Base-by-base conservation (phyloP, 2,888 invertebrate species). In the Seira sanloemensis region DNA sequence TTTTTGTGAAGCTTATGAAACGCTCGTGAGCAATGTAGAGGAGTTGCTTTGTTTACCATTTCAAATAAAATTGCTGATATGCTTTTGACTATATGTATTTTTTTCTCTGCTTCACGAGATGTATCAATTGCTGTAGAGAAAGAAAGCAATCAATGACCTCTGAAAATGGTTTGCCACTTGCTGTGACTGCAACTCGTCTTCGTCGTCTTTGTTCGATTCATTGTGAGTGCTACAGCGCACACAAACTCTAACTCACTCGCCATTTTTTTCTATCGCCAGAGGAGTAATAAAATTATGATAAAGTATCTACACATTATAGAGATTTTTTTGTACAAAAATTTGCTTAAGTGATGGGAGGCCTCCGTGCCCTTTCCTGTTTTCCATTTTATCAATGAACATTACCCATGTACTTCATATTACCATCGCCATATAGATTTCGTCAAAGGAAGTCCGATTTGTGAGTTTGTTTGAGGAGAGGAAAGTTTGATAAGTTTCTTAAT, bases 61-160 rank as follows among this genome's bases (percentile, higher is more conserved):
- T n/a, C n/a, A n/a, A n/a, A n/a, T n/a, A n/a, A n/a, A n/a, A n/a
- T n/a, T n/a, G n/a, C n/a, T n/a, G n/a, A n/a, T n/a, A n/a, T n/a
- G n/a, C n/a, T n/a, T n/a, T n/a, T n/a, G n/a, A n/a, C n/a, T n/a
- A n/a, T n/a, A n/a, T n/a, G n/a, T n/a, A n/a, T n/a, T n/a, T n/a
- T n/a, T n/a, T n/a, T n/a, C n/a, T n/a, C n/a, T n/a, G n/a, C n/a
- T n/a, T n/a, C n/a, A n/a, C n/a, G n/a, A n/a, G n/a, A 18, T 2
- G n/a, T 58, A 58, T 58, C 58, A 65, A 72, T 73, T 66, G 65
- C 37, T 67, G 78, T 78, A 78, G n/a, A n/a, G 78, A 71, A 75
- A 58, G 75, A 84, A 78, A 84, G 84, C 84, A 84, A 84, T 84
- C 84, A 84, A 78, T 84, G 84, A 84, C 84, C 84, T 78, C 84